A percentile compares a stretch with the other conserved stretches of the same genome.
These are phyloP conservation scores for Zaprionus bogoriensis DNA, from an alignment of 2,888 invertebrate species.

Conservation along the genomic window DNA sequence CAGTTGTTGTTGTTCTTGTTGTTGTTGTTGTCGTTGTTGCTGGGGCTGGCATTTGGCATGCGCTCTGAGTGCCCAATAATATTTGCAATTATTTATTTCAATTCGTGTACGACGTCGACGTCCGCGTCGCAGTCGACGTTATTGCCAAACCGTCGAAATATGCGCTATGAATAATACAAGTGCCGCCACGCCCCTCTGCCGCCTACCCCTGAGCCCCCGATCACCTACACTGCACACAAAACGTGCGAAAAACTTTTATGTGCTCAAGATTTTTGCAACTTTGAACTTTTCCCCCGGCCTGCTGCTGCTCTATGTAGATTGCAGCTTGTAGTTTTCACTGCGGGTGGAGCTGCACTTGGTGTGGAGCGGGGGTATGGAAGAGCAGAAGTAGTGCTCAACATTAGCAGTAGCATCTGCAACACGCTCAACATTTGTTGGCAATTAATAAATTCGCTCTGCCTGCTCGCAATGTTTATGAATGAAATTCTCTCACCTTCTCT, in stretches of 20 bases:
- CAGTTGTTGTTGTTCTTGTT: constrained; percentile 29
- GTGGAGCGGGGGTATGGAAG: background rate
- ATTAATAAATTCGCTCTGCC: constrained; percentile 61
- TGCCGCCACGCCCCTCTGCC: background rate
- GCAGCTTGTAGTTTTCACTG: background rate
- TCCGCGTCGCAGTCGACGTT: constrained; percentile 15
- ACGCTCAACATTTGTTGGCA: constrained; percentile 70
- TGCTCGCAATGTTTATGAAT: constrained; percentile 68
- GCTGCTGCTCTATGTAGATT: background rate
- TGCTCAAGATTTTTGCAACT: constrained; percentile 67
- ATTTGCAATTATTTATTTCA: constrained; percentile 75
- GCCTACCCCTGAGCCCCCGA: background rate
- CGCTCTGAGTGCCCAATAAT: constrained; percentile 74
- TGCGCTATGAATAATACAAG: constrained; percentile 65
- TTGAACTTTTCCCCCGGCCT: constrained; percentile 57
- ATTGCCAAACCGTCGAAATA: constrained; percentile 64
- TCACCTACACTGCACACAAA: constrained; percentile 25
- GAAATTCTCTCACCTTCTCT: constrained; percentile 29
- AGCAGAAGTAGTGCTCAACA: background rate
- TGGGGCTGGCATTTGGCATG: constrained; percentile 60
- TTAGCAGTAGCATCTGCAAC: constrained; percentile 9
- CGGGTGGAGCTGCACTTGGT: background rate
- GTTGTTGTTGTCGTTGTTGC: constrained; percentile 21
- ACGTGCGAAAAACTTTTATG: constrained; percentile 74
- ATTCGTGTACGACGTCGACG: constrained; percentile 36